Evolutionary conservation across 2,113 vertebrate genomes (phyloP), one percentile per base, ranked within the genome.

Genomic region (Oreochromis tanganicae): DNA sequence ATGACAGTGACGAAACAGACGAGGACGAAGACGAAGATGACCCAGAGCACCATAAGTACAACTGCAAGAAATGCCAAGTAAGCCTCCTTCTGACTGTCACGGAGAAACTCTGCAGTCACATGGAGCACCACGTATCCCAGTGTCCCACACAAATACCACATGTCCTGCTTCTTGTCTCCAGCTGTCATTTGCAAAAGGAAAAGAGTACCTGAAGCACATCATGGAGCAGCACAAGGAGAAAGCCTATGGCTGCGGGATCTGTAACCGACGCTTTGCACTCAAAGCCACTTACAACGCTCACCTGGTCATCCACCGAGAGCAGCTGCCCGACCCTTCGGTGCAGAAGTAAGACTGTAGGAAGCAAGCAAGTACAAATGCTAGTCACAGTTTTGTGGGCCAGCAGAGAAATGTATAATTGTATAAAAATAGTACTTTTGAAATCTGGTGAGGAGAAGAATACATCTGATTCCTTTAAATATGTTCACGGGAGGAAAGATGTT

Each of bases 251-350:
- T 99, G 98, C 48, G 97, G 96, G 52, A 99, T 98, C 95, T 99
- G 99, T 80, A 97, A 99, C 92, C 97, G 99, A 1, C 98, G 98
- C 81, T 99, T 99, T 7, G 99, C 99, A 0, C 96, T 99, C 66
- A 99, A 99, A 94, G 99, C 99, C 92, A 99, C 98, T 7, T 99
- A 99, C 96, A 98, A 99, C 0, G 99, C 99, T 0, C 99, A 99
- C 96, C 98, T 99, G 97, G 99, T 99, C 90, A 99, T 99, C 93
- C 99, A 99, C 95, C 95, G 98, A 2, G 98, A 99, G 95, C 98
- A 99, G 94, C 97, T 99, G 75, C 98, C 98, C 0, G 99, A 99
- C 95, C 98, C 99, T 6, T 97, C 98, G 0, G 98, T 99, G 89
- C 99, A 99, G 93, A 98, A 98, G 99, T 99, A 96, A 97, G 96